Percentiles rank a stretch among this genome's conserved stretches.
Conservation (phyloP, 2,888 invertebrate species). For the Stegophylla sp. region DNA sequence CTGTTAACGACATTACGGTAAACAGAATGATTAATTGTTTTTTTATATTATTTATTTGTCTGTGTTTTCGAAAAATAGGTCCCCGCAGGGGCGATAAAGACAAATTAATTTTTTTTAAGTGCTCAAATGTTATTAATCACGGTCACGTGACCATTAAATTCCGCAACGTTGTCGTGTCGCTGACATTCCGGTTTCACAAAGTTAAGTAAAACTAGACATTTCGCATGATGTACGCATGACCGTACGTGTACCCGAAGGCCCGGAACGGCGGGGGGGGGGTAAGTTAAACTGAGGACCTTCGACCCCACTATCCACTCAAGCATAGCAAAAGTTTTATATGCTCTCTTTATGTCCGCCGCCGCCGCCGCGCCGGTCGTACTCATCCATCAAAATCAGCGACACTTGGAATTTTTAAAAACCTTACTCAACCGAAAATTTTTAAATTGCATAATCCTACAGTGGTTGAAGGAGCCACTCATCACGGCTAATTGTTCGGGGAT, state of each 20-base stretch:
- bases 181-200: conserved; percentile 40
- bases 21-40: conserved; percentile 37
- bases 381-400: conserved; percentile 44
- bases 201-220: conserved; percentile 48
- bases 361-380: neutral
- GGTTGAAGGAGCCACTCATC: neutral
- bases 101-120: conserved; percentile 55
- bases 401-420: conserved; percentile 30
- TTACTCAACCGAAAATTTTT: neutral
- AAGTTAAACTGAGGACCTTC: conserved; percentile 22
- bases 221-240: conserved; percentile 18
- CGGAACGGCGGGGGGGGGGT: neutral
- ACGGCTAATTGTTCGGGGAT: neutral
- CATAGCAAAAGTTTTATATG: conserved; percentile 19
- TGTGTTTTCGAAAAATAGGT: conserved; percentile 25
- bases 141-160: conserved; percentile 47
- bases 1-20: conserved; percentile 29
- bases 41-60: conserved; percentile 30
- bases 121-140: conserved; percentile 52
- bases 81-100: conserved; percentile 38
- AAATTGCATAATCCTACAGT: neutral
- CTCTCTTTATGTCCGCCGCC: conserved; percentile 15
- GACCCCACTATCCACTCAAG: neutral
- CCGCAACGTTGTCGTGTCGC: conserved; percentile 40
- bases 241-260: conserved; percentile 1